Evolutionary conservation across 2,888 invertebrate species (phyloP).

Genomic region (Limnephilus lunatus): DNA sequence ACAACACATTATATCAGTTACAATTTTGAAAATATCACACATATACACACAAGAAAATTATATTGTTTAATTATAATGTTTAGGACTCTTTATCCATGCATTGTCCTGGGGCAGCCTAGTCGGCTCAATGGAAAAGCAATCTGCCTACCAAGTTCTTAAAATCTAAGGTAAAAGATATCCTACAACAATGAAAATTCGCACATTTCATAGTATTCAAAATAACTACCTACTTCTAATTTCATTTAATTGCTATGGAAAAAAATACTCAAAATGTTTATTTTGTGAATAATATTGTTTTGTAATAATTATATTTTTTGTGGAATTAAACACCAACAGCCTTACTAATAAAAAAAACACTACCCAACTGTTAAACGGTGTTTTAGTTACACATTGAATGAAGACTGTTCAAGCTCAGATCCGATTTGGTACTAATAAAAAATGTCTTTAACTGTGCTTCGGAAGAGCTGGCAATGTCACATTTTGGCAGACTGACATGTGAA

Average conservation of each 20-base stretch:
- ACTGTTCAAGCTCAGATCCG: too few relatives aligned
- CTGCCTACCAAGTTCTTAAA: background rate
- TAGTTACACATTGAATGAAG: too few relatives aligned
- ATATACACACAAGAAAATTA: too few relatives aligned
- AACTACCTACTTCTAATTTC: constrained; percentile 2
- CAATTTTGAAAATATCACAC: too few relatives aligned
- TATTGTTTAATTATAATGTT: background rate
- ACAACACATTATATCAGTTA: too few relatives aligned
- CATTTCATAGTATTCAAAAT: background rate
- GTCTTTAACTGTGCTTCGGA: too few relatives aligned
- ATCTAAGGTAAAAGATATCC: background rate
- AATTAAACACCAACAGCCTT: background rate
- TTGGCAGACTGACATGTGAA: too few relatives aligned
- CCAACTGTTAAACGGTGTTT: too few relatives aligned
- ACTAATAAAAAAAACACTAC: too few relatives aligned
- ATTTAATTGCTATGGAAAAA: background rate
- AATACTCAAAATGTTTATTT: background rate
- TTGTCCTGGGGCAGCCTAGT: background rate
- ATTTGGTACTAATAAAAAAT: too few relatives aligned
- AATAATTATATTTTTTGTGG: background rate
- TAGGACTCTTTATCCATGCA: background rate
- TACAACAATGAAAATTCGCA: background rate
- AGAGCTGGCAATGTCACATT: too few relatives aligned
- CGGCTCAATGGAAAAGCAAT: background rate
- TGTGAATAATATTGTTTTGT: background rate